Percentiles rank a stretch among this genome's conserved stretches.
Evolutionary conservation across 2,113 vertebrate genomes (phyloP).

Genomic region (Dryoscopus gambensis): DNA sequence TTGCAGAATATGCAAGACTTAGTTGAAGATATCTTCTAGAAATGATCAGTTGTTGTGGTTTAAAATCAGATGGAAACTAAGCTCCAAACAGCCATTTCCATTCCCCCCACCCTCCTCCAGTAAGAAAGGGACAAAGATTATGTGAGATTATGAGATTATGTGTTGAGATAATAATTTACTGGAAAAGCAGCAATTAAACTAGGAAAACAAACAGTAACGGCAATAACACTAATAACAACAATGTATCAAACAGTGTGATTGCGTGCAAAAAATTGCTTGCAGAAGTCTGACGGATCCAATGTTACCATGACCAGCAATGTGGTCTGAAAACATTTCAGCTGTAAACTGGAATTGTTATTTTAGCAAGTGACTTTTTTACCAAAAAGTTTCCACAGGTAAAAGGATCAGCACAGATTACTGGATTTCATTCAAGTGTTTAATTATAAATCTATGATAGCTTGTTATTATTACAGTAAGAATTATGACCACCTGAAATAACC

Average conservation of each 20-base stretch:
- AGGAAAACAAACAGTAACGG: background rate
- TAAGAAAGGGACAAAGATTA: background rate
- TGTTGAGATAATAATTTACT: background rate
- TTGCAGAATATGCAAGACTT: background rate
- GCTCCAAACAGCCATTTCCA: background rate
- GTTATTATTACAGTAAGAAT: background rate
- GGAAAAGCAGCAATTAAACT: background rate
- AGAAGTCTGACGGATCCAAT: background rate
- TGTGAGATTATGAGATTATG: background rate
- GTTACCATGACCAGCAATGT: fast-evolving
- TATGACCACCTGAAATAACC: background rate
- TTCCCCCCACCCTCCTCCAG: too few relatives aligned
- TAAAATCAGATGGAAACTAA: background rate
- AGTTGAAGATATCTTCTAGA: background rate
- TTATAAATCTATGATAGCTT: background rate
- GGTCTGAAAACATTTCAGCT: background rate
- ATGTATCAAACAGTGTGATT: background rate
- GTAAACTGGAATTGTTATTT: background rate
- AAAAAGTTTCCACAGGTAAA: background rate
- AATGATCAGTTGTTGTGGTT: background rate
- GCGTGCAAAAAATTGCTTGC: background rate
- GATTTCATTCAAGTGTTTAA: background rate
- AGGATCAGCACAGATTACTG: background rate
- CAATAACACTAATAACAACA: background rate
- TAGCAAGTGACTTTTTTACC: background rate